Conservation (phyloP, 2,888 invertebrate species). For the Brenthis hecate region DNA sequence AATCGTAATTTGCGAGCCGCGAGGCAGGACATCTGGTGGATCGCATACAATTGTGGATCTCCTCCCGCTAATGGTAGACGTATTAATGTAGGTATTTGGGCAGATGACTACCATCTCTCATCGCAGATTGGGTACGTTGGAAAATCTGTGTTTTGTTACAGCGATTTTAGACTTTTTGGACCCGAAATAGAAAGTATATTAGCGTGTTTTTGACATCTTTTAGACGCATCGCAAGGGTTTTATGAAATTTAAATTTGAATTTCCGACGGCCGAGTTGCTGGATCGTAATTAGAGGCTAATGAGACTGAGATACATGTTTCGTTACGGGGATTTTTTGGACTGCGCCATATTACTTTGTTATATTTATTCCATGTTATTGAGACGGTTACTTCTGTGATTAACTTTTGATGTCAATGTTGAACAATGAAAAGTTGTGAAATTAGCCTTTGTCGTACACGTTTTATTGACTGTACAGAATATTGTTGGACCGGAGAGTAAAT, state of each 20-base stretch:
- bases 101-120: constrained; percentile 37
- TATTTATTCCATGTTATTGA: constrained; percentile 2
- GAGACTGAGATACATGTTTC: constrained; percentile 65
- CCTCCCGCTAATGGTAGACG: constrained; percentile 36
- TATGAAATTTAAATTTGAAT: constrained; percentile 74
- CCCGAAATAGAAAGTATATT: constrained; percentile 43
- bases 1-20: constrained; percentile 68
- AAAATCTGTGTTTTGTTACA: constrained; percentile 28
- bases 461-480: constrained; percentile 15
- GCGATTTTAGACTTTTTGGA: constrained; percentile 40
- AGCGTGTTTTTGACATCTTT: constrained; percentile 43
- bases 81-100: constrained; percentile 37
- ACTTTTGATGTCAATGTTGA: not conserved
- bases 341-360: constrained; percentile 42
- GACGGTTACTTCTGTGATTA: not conserved
- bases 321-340: constrained; percentile 55
- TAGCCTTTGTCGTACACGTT: constrained; percentile 17
- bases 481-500: constrained; percentile 13
- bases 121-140: constrained; percentile 24
- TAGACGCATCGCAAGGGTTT: constrained; percentile 33
- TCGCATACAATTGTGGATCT: constrained; percentile 35
- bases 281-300: constrained; percentile 77
- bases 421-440: constrained; percentile 30
- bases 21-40: constrained; percentile 33
- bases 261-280: constrained; percentile 61